A percentile compares a stretch with the other conserved stretches of the same genome.
phyloP scores from a whole-genome alignment of 2,113 vertebrate species.

The Cisticola juncidis region DNA sequence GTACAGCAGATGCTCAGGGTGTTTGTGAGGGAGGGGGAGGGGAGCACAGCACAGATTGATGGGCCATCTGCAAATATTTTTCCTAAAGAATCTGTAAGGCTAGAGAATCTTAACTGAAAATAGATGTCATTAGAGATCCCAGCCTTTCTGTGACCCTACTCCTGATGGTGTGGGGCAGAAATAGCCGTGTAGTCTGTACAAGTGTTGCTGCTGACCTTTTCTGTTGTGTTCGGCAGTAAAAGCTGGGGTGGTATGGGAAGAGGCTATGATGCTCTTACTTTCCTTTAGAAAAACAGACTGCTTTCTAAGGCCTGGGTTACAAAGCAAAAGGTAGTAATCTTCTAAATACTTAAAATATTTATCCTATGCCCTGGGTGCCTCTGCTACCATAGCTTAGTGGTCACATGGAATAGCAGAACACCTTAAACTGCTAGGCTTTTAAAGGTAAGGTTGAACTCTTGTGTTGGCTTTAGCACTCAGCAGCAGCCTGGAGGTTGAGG shows the following conservation, averaged over 20 bases:
- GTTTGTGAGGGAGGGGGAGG: slow-evolving; percentile 22
- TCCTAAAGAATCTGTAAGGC: slow-evolving; percentile 47
- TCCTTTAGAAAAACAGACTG: not conserved
- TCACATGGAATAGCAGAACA: not conserved
- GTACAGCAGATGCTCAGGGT: slow-evolving; percentile 52
- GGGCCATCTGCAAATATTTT: slow-evolving; percentile 70
- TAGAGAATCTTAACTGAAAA: slow-evolving; percentile 53
- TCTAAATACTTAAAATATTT: not conserved
- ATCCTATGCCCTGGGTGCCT: not conserved
- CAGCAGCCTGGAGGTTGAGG: not conserved
- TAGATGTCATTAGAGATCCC: slow-evolving; percentile 56
- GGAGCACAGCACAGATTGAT: slow-evolving; percentile 57
- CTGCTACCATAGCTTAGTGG: not conserved
- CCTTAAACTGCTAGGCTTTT: not conserved
- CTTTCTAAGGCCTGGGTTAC: not conserved
- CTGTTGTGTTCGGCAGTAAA: not conserved
- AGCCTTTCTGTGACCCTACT: slow-evolving; percentile 12
- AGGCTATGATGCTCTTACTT: not conserved
- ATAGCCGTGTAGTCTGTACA: not conserved
- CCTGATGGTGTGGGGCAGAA: not conserved
- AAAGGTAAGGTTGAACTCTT: not conserved
- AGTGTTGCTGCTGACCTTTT: not conserved
- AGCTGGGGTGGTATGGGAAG: not conserved
- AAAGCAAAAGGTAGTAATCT: not conserved
- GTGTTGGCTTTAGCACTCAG: fast-evolving